Conservation (phyloP, 2,888 invertebrate species). For the Chirona hameri region DNA sequence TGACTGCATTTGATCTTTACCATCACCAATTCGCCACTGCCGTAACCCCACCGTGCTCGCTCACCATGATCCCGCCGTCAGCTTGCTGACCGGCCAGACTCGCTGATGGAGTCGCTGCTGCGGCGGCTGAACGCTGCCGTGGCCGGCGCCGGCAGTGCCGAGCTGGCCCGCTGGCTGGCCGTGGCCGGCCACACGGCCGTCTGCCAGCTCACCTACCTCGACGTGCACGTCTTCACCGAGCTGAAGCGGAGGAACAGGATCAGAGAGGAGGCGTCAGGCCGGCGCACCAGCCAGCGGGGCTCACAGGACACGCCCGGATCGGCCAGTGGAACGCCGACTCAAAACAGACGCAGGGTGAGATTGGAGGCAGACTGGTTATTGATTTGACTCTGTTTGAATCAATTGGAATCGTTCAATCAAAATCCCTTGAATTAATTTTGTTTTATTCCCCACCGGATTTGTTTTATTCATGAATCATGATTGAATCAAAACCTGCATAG, state of each 20-base stretch:
- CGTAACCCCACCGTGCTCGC: too few species aligned
- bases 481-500: too few species aligned
- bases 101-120: not conserved
- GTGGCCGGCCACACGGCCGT: conserved; percentile 71
- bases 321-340: conserved; percentile 34
- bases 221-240: conserved; percentile 77
- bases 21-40: too few species aligned
- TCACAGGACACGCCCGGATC: conserved; percentile 56
- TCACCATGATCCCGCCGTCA: not conserved
- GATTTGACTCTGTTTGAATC: too few species aligned
- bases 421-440: too few species aligned
- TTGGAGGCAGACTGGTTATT: too few species aligned
- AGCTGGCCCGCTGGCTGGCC: conserved; percentile 52
- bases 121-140: not conserved
- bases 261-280: conserved; percentile 48
- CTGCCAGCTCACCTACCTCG: conserved; percentile 74
- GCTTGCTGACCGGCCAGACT: not conserved
- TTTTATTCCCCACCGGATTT: too few species aligned
- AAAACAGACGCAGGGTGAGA: conserved; percentile 35
- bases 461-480: too few species aligned
- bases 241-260: conserved; percentile 62
- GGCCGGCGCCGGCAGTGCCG: not conserved
- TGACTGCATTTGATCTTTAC: too few species aligned
- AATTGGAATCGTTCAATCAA: too few species aligned
- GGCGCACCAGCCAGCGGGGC: conserved; percentile 42